These are phyloP conservation scores for Salarias fasciatus DNA, from an alignment of 2,797 vertebrate genomes.

Conservation along the genomic window DNA sequence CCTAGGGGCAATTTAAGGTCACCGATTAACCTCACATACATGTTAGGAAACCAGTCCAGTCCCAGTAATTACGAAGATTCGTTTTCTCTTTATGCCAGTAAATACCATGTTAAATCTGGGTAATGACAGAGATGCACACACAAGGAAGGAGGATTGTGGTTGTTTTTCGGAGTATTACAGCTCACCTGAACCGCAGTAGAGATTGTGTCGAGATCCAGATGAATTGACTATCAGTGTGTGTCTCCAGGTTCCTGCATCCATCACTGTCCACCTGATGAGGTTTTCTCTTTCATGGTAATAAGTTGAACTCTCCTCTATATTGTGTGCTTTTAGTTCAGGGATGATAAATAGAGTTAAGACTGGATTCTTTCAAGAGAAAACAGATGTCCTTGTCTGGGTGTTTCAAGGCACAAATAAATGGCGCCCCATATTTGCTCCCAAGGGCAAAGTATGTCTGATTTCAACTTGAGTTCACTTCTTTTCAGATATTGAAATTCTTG, in stretches of 20 bases:
- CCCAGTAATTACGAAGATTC: too few relatives aligned
- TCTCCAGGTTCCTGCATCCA: slow-evolving; percentile 20
- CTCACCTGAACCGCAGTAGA: too few relatives aligned
- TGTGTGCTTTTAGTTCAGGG: slow-evolving; percentile 27
- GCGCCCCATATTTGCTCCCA: slow-evolving; percentile 37
- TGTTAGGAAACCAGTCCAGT: too few relatives aligned
- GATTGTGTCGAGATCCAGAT: too few relatives aligned
- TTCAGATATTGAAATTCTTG: too few relatives aligned
- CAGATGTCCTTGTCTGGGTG: slow-evolving; percentile 60
- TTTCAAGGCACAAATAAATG: slow-evolving; percentile 44
- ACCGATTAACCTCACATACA: too few relatives aligned
- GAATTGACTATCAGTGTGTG: slow-evolving; percentile 15
- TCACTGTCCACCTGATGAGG: slow-evolving; percentile 30
- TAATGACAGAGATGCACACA: too few relatives aligned
- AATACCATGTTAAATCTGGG: too few relatives aligned
- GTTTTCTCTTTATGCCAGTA: too few relatives aligned
- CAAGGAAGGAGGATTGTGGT: too few relatives aligned
- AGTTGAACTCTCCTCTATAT: slow-evolving; percentile 14
- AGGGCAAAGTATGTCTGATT: slow-evolving; percentile 45
- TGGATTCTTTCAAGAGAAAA: slow-evolving; percentile 52
- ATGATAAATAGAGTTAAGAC: slow-evolving; percentile 30
- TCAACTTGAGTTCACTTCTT: slow-evolving; percentile 17
- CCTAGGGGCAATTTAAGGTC: too few relatives aligned
- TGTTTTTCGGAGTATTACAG: too few relatives aligned
- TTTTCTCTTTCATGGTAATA: slow-evolving; percentile 18